These are phyloP conservation scores for Falcunculus frontatus DNA, from an alignment of 2,113 vertebrate species.

Conservation along the genomic window DNA sequence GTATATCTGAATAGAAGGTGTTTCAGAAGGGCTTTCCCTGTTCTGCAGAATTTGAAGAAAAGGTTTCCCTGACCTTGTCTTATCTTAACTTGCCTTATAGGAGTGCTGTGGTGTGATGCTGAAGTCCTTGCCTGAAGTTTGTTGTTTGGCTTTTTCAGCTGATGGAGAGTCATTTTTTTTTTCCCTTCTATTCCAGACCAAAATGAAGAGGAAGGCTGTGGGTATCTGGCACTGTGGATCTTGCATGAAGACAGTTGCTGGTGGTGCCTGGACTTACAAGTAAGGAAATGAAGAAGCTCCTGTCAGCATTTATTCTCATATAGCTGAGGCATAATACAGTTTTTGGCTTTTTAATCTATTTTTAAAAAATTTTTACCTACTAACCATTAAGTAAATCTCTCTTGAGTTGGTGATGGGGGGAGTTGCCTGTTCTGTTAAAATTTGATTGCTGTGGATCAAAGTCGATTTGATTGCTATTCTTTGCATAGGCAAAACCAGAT, in stretches of 20 bases:
- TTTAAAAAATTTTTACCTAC: not conserved
- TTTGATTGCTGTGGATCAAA: not conserved
- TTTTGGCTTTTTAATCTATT: not conserved
- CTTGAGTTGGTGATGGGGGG: rapidly evolving
- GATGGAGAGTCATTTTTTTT: not conserved
- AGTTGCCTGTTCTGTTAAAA: not conserved
- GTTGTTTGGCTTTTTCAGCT: not conserved
- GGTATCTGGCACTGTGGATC: constrained; percentile 99
- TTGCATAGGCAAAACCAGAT: not conserved
- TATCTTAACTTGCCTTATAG: not conserved
- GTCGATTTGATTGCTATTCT: not conserved
- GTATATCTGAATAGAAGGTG: not conserved
- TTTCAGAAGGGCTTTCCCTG: not conserved
- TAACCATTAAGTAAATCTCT: not conserved
- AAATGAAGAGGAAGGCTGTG: constrained; percentile 98
- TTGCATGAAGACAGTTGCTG: constrained; percentile 97
- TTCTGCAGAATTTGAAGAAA: not conserved
- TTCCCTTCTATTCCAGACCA: constrained; percentile 76
- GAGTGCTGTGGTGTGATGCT: not conserved
- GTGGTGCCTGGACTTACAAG: constrained; percentile 99
- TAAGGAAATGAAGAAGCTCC: constrained; percentile 56
- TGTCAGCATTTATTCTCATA: not conserved
- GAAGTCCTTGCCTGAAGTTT: not conserved
- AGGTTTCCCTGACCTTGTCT: not conserved
- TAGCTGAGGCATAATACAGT: not conserved